Evolutionary conservation across 2,888 invertebrate species (phyloP).

Genomic region (Nomada hirtipes): DNA sequence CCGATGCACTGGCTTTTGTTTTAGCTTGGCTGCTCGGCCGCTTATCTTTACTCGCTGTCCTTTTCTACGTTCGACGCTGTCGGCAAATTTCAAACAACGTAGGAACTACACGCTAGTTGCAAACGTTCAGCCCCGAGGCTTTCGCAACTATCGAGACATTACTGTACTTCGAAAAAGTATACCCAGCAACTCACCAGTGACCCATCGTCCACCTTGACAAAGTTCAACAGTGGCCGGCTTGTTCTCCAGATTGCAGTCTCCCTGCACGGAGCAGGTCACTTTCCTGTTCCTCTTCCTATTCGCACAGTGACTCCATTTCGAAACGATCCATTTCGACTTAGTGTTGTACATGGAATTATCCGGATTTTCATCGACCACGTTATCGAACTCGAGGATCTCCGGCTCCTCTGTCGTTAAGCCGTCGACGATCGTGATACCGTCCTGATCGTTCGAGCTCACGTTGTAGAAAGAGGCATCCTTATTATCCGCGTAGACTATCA

Average conservation of each 20-base stretch:
- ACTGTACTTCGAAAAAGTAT: too few species aligned
- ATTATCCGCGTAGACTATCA: constrained; percentile 77
- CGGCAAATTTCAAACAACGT: too few species aligned
- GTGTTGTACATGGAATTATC: constrained; percentile 79
- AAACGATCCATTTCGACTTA: constrained; percentile 79
- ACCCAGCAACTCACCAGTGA: constrained; percentile 72
- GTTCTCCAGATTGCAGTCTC: constrained; percentile 75
- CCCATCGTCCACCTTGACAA: constrained; percentile 79
- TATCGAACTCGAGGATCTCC: constrained; percentile 81
- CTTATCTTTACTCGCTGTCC: too few species aligned
- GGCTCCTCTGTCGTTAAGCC: constrained; percentile 76
- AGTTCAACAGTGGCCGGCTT: constrained; percentile 74
- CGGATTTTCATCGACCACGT: constrained; percentile 79
- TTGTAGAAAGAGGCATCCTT: constrained; percentile 79
- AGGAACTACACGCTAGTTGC: too few species aligned
- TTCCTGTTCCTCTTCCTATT: constrained; percentile 76
- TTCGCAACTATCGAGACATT: too few species aligned
- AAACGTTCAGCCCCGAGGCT: too few species aligned
- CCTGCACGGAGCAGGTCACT: constrained; percentile 76
- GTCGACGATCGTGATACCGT: constrained; percentile 72
- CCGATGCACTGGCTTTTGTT: too few species aligned
- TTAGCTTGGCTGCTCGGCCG: too few species aligned
- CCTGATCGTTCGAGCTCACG: constrained; percentile 75
- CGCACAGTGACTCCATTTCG: constrained; percentile 78
- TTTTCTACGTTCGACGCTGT: too few species aligned